These are phyloP conservation scores for Poeciliopsis retropinna DNA, from an alignment of 2,113 vertebrate genomes.

Conservation along the genomic window DNA sequence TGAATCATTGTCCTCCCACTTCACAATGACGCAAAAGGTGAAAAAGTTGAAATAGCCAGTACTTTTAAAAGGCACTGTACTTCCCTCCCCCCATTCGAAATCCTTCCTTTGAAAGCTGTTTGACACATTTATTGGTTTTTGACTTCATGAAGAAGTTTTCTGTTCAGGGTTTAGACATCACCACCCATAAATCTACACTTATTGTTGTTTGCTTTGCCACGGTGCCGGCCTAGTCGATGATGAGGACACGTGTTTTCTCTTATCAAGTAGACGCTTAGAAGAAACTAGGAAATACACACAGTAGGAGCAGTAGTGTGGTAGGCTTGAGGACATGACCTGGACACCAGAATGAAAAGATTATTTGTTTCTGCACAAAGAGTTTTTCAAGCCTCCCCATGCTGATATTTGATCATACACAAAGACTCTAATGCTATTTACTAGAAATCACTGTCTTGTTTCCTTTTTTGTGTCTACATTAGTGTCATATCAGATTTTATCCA, in stretches of 20 bases:
- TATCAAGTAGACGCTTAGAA: constrained; percentile 19
- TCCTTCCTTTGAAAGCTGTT: neutral
- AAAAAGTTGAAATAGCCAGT: neutral
- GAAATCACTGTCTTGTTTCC: constrained; percentile 48
- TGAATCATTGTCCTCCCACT: neutral
- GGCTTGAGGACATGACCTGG: neutral
- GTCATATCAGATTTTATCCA: constrained; percentile 51
- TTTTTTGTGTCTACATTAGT: constrained; percentile 50
- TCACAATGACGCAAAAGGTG: neutral
- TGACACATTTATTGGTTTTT: neutral
- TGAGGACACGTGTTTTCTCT: neutral
- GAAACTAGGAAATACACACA: constrained; percentile 26
- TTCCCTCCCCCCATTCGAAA: neutral
- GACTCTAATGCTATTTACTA: constrained; percentile 52
- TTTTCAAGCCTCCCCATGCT: neutral
- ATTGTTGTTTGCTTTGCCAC: neutral
- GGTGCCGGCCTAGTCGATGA: neutral
- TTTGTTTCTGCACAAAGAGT: neutral
- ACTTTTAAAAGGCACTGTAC: neutral
- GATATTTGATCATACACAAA: constrained; percentile 21
- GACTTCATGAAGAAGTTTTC: neutral
- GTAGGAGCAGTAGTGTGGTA: constrained; percentile 2
- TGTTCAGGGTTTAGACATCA: too few relatives aligned
- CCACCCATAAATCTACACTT: neutral
- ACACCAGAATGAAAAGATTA: neutral